phyloP scores from a whole-genome alignment of 2,797 vertebrate species.

The Gallinago nigripennis region DNA sequence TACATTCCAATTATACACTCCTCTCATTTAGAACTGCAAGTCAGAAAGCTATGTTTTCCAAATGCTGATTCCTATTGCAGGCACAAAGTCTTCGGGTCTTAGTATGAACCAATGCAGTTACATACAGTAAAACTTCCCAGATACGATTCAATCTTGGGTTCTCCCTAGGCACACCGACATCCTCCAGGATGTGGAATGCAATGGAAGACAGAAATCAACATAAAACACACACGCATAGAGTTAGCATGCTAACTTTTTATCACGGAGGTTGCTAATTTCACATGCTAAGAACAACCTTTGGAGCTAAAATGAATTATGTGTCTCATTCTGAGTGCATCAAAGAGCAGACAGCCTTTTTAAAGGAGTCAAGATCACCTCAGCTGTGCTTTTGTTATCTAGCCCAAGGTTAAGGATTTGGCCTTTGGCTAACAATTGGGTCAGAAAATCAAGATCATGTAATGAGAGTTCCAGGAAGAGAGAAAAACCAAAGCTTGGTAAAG shows the following conservation, averaged over 20 bases:
- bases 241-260: conserved; percentile 18
- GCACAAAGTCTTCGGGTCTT: background rate
- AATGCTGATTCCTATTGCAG: background rate
- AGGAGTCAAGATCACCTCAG: conserved; percentile 60
- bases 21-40: background rate
- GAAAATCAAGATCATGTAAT: conserved; percentile 45
- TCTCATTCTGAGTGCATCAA: conserved; percentile 51
- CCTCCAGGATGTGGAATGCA: background rate
- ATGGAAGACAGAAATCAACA: conserved; percentile 16
- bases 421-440: conserved; percentile 59
- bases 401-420: conserved; percentile 61
- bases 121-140: background rate
- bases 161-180: background rate
- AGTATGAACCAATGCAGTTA: background rate
- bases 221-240: background rate
- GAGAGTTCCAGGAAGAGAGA: conserved; percentile 44
- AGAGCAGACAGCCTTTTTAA: conserved; percentile 54
- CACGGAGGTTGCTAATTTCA: background rate
- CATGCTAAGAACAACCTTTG: conserved; percentile 39
- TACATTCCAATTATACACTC: background rate
- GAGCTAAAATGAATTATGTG: conserved; percentile 25
- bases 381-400: conserved; percentile 64
- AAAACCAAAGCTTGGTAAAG: conserved; percentile 38
- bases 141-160: background rate
- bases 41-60: background rate